Evolutionary conservation across 2,113 vertebrate genomes (phyloP), one percentile per base, ranked within the genome.

Genomic region (Melanerpes formicivorus): DNA sequence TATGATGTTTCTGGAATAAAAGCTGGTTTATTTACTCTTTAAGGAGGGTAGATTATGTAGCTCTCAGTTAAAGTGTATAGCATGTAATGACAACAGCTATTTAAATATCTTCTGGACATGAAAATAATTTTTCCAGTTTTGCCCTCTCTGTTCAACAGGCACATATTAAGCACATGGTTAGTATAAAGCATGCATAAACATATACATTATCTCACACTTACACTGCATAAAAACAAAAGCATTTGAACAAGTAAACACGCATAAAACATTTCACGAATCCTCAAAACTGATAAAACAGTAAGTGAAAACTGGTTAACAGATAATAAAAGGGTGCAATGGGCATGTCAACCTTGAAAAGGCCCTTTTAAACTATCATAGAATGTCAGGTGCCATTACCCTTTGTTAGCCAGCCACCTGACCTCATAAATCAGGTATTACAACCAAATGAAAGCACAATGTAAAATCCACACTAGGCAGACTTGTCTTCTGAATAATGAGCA

Each of bases 301-400:
- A 83, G 12, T 23, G 34, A 83, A 34, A 59, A 71, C 1, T 66
- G 5, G 30, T 67, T 88, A 86, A 59, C 27, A 42, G 54, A 58
- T 30, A 85, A 69, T 62, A 55, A 89, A 84, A 89, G 75, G 30
- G 63, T 91, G 44, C 44, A 80, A 8, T 30, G 25, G 40, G 37
- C n/a, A 83, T 18, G 13, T 40, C 80, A 91, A 90, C 71, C 92
- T 93, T 95, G 92, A 93, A 94, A 95, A 93, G 80, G 37, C 25
- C 72, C 72, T 90, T 80, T 95, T 82, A 75, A 90, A 84, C 63
- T 73, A 87, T 2, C 5, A 65, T 21, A 69, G 34, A 70, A 63
- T 85, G 81, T 52, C 74, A 88, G 70, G 69, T 93, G 81, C 76
- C 80, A 75, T 85, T 96, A 76, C n/a, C 73, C 58, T 90, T 88